Evolutionary conservation across 2,888 invertebrate genomes (phyloP).

Genomic region (Melinopterus prodromus): DNA sequence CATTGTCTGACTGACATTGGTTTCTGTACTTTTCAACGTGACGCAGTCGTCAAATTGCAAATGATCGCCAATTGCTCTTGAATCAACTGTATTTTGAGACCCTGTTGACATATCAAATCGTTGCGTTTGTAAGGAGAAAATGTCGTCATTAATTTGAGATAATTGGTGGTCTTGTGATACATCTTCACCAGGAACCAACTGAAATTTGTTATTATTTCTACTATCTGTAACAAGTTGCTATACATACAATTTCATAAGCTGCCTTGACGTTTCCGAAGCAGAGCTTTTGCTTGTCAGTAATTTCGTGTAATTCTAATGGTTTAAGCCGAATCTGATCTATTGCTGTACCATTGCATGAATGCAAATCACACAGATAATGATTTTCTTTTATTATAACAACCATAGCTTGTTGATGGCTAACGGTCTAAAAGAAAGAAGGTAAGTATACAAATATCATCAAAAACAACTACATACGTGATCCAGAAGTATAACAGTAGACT

Average conservation of each 20-base stretch:
- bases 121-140: slow-evolving; percentile 13
- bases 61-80: background rate
- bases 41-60: background rate
- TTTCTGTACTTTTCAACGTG: background rate
- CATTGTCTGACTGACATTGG: slow-evolving; percentile 28
- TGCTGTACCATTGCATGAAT: slow-evolving; percentile 56
- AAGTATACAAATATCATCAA: background rate
- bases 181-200: background rate
- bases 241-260: slow-evolving; percentile 10
- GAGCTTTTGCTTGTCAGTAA: slow-evolving; percentile 8
- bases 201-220: background rate
- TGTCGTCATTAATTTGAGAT: background rate
- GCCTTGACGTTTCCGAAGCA: slow-evolving; percentile 16
- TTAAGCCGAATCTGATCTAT: slow-evolving; percentile 46
- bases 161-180: slow-evolving; percentile 9
- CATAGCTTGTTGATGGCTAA: slow-evolving; percentile 57
- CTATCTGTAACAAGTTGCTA: slow-evolving; percentile 7
- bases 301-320: slow-evolving; percentile 51
- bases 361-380: slow-evolving; percentile 55
- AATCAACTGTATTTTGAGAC: background rate
- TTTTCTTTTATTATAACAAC: slow-evolving; percentile 52
- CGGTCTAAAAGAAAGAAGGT: slow-evolving; percentile 48
- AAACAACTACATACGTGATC: slow-evolving; percentile 48
- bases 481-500: slow-evolving; percentile 53
- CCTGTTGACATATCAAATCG: background rate